A percentile compares a stretch with the other conserved stretches of the same genome.
These are phyloP conservation scores for Oncorhynchus kisutch DNA, from an alignment of 2,113 vertebrate species.

Conservation along the genomic window DNA sequence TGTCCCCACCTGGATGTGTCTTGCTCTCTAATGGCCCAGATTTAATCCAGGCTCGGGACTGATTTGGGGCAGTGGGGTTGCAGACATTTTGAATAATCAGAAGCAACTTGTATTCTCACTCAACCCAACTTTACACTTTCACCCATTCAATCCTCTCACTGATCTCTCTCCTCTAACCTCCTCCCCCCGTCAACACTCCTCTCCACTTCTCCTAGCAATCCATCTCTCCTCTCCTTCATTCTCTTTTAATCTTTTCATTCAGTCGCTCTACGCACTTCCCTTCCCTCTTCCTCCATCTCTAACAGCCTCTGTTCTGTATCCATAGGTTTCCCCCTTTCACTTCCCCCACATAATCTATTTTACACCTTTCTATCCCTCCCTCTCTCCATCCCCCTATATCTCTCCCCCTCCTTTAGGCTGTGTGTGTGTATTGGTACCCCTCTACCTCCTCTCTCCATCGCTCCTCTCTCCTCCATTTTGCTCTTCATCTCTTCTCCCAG, in stretches of 20 bases:
- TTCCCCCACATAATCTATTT: neutral
- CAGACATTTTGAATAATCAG: neutral
- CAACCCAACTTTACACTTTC: neutral
- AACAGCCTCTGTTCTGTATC: neutral
- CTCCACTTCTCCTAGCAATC: constrained; percentile 32
- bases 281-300: constrained; percentile 9
- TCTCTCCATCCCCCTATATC: neutral
- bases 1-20: constrained; percentile 3
- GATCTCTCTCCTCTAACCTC: neutral
- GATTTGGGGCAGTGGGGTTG: constrained; percentile 10
- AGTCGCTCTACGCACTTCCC: too few species aligned
- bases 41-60: neutral
- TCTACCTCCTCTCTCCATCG: neutral
- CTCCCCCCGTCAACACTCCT: neutral
- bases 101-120: neutral
- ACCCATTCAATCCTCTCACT: neutral
- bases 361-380: neutral
- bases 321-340: neutral
- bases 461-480: too few species aligned
- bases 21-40: constrained; percentile 9
- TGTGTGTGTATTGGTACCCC: neutral
- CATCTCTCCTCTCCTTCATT: too few species aligned
- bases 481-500: neutral
- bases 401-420: neutral
- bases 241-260: neutral